Base-by-base conservation (phyloP, 2,113 vertebrate genomes). In the Planiliza haematocheilus region DNA sequence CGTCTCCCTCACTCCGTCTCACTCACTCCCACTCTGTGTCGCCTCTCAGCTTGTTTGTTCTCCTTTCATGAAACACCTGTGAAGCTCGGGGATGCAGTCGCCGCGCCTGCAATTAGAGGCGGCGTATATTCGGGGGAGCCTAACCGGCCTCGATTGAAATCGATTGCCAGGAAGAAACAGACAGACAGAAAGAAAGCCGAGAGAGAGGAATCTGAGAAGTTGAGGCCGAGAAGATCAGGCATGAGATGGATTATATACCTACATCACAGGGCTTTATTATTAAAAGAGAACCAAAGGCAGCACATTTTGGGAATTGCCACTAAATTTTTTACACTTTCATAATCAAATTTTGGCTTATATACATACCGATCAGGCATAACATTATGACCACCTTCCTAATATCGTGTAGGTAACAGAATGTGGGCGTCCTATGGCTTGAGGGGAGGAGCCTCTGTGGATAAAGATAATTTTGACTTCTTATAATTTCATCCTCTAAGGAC, bases 51-150 rank as follows among this genome's bases (percentile, higher is more conserved):
- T 65, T 74, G 64, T 90, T 88, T 82, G 58, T 71, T 79, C 73
- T 75, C 64, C 63, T 86, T 83, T 82, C 58, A 83, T 71, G 68
- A 79, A 85, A 79, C 87, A 86, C 80, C 85, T 86, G 88, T 66
- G 73, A 81, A 52, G 72, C 83, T 76, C 62, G 1, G 70, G 79
- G 87, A 86, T 80, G 69, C 77, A 45, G 74, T 79, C 11, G 34
- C 57, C 67, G n/a, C 39, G 71, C 59, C 62, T 74, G 74, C 73
- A 86, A 73, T 85, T 76, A 88, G 61, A 85, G 41, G 24, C 42
- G 41, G 24, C 42, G 7, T 30, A 41, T 34, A 24, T 68, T 80
- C 62, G 12, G 60, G n/a, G 60, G 74, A 75, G 60, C 46, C 43
- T 9, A 68, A 63, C 66, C 68, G 57, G 57, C 84, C 56, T 37